Evolutionary conservation across 2,797 vertebrate genomes (phyloP), one percentile per base, ranked within the genome.

Genomic region (Betta splendens): DNA sequence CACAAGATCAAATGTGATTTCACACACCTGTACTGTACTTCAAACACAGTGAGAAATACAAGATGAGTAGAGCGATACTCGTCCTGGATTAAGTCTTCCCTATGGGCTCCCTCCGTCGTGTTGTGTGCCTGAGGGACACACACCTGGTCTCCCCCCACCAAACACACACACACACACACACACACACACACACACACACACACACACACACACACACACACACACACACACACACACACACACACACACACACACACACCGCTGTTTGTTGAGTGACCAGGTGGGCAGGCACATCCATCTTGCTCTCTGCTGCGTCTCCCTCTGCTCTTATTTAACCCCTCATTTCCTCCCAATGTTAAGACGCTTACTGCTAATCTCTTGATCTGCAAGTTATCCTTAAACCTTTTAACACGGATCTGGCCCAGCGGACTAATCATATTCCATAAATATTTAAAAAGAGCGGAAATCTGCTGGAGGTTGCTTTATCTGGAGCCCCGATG

Each of bases 391-490:
- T 88, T 82, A 80, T 84, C 64, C 75, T 86, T 85, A 91, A 91
- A 86, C 85, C 81, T 81, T 87, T 86, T 83, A 86, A 81, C 80
- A 78, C 46, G 51, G 72, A 70, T 75, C 64, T 77, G 79, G 79
- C 84, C 87, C 84, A 3, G 55, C 49, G 50, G 80, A 80, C 79
- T 90, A 91, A 90, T 90, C 80, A 32, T 72, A 77, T 81, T 78
- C 79, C 83, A 92, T 89, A 85, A 87, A 91, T 89, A 91, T 89
- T 88, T 87, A 79, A 82, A 84, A 72, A 62, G 71, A 73, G 47
- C 26, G 26, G 45, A 79, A 84, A 88, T 85, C 80, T 87, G 84
- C 87, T 81, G 59, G 77, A 87, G 83, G 85, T 87, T 83, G 72
- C 83, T 79, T 90, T 89, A 91, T 91, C 89, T 84, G 75, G 44